Percentiles rank a stretch among this genome's conserved stretches.
Conservation (phyloP, 2,113 vertebrate species). For the Euleptes europaea region DNA sequence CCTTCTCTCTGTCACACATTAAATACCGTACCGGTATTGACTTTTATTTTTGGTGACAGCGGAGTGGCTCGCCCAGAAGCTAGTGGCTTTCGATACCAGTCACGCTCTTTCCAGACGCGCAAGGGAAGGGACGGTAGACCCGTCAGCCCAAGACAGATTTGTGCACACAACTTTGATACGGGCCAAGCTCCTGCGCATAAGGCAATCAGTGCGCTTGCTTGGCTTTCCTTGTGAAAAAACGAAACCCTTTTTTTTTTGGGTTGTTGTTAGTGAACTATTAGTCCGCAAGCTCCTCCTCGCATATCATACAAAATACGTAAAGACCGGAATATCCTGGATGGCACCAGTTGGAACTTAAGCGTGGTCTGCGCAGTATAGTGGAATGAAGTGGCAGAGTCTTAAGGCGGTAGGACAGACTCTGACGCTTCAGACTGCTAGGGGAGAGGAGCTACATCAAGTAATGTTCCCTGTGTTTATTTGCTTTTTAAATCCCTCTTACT, state of each 20-base stretch:
- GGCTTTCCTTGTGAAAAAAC: not conserved
- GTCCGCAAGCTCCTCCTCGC: not conserved
- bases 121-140: constrained; percentile 11
- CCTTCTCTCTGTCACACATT: constrained; percentile 64
- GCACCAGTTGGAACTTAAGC: too few species aligned
- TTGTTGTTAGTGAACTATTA: not conserved
- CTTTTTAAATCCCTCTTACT: too few species aligned
- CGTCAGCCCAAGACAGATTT: not conserved
- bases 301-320: not conserved
- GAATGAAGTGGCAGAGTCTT: too few species aligned
- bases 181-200: constrained; percentile 40
- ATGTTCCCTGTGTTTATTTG: too few species aligned
- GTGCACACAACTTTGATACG: not conserved
- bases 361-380: too few species aligned
- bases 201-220: not conserved
- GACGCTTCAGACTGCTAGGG: too few species aligned
- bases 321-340: not conserved
- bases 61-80: not conserved
- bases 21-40: constrained; percentile 55
- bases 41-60: constrained; percentile 35
- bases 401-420: not conserved
- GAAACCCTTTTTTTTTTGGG: not conserved
- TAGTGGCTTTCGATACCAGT: constrained; percentile 24
- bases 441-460: too few species aligned
- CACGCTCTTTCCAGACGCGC: not conserved